Evolutionary conservation across 2,888 invertebrate species (phyloP).

Genomic region (Podotricha telesiphe): DNA sequence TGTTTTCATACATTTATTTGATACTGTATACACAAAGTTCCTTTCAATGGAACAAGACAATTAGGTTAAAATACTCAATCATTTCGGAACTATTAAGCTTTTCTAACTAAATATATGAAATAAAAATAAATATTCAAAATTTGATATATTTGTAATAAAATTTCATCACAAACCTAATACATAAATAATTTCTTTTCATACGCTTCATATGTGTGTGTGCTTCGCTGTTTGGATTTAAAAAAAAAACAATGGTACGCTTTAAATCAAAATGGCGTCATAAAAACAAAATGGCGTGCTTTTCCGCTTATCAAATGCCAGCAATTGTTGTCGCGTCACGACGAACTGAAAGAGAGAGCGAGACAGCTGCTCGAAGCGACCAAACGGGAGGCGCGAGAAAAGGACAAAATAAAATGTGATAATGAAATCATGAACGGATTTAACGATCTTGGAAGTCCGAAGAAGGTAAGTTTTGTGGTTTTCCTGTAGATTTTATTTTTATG

Average conservation of each 20-base stretch:
- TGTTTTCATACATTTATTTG: too few species aligned
- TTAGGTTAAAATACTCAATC: too few species aligned
- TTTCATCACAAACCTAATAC: constrained; percentile 49
- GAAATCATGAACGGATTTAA: constrained; percentile 78
- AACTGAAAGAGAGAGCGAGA: constrained; percentile 92
- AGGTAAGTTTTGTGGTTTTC: constrained; percentile 56
- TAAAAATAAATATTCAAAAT: background rate
- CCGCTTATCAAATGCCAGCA: constrained; percentile 77
- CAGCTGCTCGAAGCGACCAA: constrained; percentile 92
- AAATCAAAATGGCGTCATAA: constrained; percentile 38
- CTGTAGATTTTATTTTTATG: background rate
- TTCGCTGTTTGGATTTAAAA: constrained; percentile 55
- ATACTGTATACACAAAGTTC: too few species aligned
- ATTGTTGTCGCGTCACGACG: constrained; percentile 91
- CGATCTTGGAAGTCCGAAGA: constrained; percentile 66
- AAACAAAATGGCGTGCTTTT: constrained; percentile 43
- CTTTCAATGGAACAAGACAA: background rate
- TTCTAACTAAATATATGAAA: background rate
- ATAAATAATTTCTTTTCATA: constrained; percentile 57
- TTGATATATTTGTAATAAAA: background rate
- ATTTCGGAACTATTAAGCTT: background rate
- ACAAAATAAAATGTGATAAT: constrained; percentile 61
- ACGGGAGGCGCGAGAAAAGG: constrained; percentile 84
- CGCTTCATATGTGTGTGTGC: constrained; percentile 64
- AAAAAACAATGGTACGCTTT: constrained; percentile 42